These are phyloP conservation scores for Oceanodroma tethys DNA, from an alignment of 2,113 vertebrate genomes.

Conservation along the genomic window DNA sequence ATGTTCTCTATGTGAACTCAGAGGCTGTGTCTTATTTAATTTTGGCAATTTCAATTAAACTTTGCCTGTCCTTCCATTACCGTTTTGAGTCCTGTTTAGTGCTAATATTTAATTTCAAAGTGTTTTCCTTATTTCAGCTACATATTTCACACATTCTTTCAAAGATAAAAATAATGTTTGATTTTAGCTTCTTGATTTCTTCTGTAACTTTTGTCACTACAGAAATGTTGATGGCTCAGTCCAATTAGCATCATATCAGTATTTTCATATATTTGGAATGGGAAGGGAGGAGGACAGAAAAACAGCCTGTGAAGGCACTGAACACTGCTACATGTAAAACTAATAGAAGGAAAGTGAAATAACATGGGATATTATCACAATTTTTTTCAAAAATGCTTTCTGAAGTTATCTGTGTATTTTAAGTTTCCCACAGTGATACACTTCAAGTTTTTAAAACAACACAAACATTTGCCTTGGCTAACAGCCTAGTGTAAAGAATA, in stretches of 20 bases:
- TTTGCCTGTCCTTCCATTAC: not conserved
- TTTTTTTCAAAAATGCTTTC: slow-evolving; percentile 48
- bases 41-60: slow-evolving; percentile 17
- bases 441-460: slow-evolving; percentile 69
- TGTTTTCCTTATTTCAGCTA: not conserved
- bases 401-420: slow-evolving; percentile 72
- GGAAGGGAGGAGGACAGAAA: not conserved
- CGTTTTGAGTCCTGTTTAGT: not conserved
- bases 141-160: not conserved
- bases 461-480: slow-evolving; percentile 70
- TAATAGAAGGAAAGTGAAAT: slow-evolving; percentile 30
- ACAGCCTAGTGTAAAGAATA: slow-evolving; percentile 53
- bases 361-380: slow-evolving; percentile 45
- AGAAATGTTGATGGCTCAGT: not conserved
- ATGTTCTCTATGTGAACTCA: not conserved
- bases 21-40: not conserved
- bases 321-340: not conserved
- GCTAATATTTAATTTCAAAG: not conserved
- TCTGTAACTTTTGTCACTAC: not conserved
- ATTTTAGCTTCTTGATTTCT: not conserved
- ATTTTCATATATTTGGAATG: not conserved
- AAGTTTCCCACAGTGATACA: slow-evolving; percentile 73
- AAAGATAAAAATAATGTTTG: not conserved
- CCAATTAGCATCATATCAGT: not conserved
- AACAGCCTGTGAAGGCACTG: not conserved